Evolutionary conservation across 2,888 invertebrate species (phyloP).

Genomic region (Thereva nobilitata): DNA sequence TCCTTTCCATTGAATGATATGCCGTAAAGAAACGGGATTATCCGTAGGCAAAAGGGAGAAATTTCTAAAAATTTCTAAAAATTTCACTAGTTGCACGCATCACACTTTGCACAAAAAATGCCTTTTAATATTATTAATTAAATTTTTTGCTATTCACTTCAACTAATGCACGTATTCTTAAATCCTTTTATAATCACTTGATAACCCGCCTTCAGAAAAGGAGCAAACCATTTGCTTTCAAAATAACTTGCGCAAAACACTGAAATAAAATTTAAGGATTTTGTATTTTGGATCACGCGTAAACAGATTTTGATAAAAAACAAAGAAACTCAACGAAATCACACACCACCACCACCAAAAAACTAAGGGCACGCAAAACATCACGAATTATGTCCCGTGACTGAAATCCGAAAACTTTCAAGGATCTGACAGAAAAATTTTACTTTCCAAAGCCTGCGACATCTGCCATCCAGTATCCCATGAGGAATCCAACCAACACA

Average conservation of each 20-base stretch:
- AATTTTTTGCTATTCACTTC: background rate
- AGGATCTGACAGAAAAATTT: conserved; percentile 14
- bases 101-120: background rate
- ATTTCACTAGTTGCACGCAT: background rate
- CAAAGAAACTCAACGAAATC: too few relatives aligned
- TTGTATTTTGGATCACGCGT: too few relatives aligned
- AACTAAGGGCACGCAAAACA: too few relatives aligned
- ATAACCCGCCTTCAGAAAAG: too few relatives aligned
- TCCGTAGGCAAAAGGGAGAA: too few relatives aligned
- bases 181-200: background rate
- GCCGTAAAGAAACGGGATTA: too few relatives aligned
- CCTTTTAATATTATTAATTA: background rate
- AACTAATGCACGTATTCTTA: background rate
- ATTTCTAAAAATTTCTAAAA: too few relatives aligned
- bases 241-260: too few relatives aligned
- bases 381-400: background rate
- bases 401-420: background rate
- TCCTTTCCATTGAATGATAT: too few relatives aligned
- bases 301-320: too few relatives aligned
- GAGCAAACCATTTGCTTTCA: too few relatives aligned
- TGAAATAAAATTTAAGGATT: background rate
- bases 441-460: conserved; percentile 7
- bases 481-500: conserved; percentile 7
- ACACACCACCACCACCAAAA: too few relatives aligned
- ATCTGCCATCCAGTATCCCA: conserved; percentile 23